phyloP scores from a whole-genome alignment of 1,140 invertebrate genomes.

The Plodia interpunctella region DNA sequence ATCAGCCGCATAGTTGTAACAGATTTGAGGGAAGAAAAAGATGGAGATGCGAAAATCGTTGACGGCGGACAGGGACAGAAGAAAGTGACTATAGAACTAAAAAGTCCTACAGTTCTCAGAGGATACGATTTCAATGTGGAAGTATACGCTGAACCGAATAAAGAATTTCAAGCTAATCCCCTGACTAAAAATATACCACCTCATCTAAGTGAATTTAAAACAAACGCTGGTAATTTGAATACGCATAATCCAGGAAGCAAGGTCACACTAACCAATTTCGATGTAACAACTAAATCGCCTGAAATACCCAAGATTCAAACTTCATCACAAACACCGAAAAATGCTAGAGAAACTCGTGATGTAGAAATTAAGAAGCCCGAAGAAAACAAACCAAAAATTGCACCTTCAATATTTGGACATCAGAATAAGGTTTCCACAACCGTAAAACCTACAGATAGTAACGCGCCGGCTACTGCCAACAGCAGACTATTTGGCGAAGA shows the following conservation, averaged over 20 bases:
- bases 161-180: not conserved
- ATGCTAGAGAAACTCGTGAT: not conserved
- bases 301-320: not conserved
- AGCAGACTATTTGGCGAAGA: not conserved
- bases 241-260: not conserved
- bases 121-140: slow-evolving; percentile 57
- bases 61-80: slow-evolving; percentile 50
- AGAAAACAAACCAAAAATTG: not conserved
- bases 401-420: not conserved
- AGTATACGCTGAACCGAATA: slow-evolving; percentile 33
- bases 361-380: not conserved
- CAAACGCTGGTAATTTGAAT: not conserved
- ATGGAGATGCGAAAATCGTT: slow-evolving; percentile 51
- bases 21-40: slow-evolving; percentile 52
- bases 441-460: not conserved
- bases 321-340: not conserved
- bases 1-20: slow-evolving; percentile 48
- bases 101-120: slow-evolving; percentile 56
- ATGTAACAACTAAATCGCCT: not conserved
- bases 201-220: not conserved
- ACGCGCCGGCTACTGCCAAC: not conserved
- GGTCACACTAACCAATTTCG: not conserved
- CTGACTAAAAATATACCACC: not conserved
- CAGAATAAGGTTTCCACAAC: not conserved
- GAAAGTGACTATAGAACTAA: slow-evolving; percentile 58